Base-by-base conservation (phyloP, 1,140 invertebrate species). In the Scaptodrosophila lebanonensis region DNA sequence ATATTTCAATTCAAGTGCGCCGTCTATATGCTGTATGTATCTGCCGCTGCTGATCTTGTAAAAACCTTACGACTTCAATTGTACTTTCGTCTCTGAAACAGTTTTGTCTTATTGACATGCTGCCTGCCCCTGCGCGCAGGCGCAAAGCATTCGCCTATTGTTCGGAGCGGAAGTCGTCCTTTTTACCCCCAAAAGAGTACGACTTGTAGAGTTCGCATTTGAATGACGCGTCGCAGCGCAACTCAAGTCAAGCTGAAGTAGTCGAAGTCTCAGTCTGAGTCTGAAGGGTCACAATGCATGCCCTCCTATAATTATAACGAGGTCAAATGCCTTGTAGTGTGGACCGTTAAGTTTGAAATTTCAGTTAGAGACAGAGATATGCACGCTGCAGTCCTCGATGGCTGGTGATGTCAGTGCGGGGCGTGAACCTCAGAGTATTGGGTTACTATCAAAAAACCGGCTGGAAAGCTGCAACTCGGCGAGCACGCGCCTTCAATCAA, bases 221-320 rank as follows among this genome's bases (percentile, higher is more conserved):
- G 22, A 25, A 25, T 25, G 22, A 25, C 22, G 22, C 8, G n/a
- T n/a, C n/a, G n/a, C n/a, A n/a, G n/a, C n/a, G n/a, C n/a, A n/a
- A n/a, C 59, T 62, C 59, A 44, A 62, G 59, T 62, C 59, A 62
- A 49, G 27, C 38, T 62, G 6, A 62, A 62, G 59, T 62, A 62
- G 59, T 50, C 52, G 54, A 25, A 27, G 35, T 9, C 17, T 25
- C 35, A 15, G 22, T 30, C 32, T n/a, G 13, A 11, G 44, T 9
- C 44, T 16, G n/a, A 16, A 30, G 68, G 65, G 59, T 68, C 65
- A 63, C 62, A 54, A 66, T n/a, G n/a, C n/a, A n/a, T n/a, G n/a
- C n/a, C n/a, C n/a, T n/a, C n/a, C 51, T 66, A 77, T 82, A 82
- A 79, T 79, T 79, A 79, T 61, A 57, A 67, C 73, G 71, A 79